Conservation (phyloP, 2,888 invertebrate species). For the Dasypolia templi region DNA sequence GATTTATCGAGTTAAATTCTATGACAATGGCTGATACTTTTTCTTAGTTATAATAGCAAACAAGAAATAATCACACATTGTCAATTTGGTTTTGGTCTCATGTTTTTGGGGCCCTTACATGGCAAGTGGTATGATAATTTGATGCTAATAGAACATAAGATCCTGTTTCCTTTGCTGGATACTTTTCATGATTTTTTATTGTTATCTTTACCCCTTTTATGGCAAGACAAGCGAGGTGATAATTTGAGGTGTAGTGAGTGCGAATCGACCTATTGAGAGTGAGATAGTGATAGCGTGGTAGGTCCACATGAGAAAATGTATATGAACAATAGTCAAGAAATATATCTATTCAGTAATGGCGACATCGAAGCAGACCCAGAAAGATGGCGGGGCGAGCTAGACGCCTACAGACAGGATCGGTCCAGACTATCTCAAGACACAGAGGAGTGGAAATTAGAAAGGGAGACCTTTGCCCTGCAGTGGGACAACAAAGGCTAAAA, state of each 20-base stretch:
- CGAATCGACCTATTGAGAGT: background rate
- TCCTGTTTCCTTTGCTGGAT: constrained; percentile 15
- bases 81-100: constrained; percentile 18
- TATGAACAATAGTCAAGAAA: too few relatives aligned
- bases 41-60: constrained; percentile 8
- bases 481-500: too few relatives aligned
- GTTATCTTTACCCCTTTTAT: background rate
- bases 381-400: too few relatives aligned
- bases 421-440: too few relatives aligned
- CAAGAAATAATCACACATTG: constrained; percentile 22
- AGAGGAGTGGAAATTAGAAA: too few relatives aligned
- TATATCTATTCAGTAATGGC: background rate
- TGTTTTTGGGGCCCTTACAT: constrained; percentile 13
- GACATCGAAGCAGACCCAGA: too few relatives aligned
- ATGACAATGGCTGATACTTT: constrained; percentile 19
- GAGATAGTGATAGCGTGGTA: too few relatives aligned
- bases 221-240: constrained; percentile 19
- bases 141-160: constrained; percentile 33
- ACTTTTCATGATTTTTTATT: background rate
- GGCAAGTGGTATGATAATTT: constrained; percentile 18
- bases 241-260: background rate
- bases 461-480: too few relatives aligned
- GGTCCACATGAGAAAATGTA: background rate
- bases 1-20: constrained; percentile 25
- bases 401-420: too few relatives aligned